A percentile compares a stretch with the other conserved stretches of the same genome.
These are phyloP conservation scores for Actinemys pallida DNA, from an alignment of 2,113 vertebrate species.

Conservation along the genomic window DNA sequence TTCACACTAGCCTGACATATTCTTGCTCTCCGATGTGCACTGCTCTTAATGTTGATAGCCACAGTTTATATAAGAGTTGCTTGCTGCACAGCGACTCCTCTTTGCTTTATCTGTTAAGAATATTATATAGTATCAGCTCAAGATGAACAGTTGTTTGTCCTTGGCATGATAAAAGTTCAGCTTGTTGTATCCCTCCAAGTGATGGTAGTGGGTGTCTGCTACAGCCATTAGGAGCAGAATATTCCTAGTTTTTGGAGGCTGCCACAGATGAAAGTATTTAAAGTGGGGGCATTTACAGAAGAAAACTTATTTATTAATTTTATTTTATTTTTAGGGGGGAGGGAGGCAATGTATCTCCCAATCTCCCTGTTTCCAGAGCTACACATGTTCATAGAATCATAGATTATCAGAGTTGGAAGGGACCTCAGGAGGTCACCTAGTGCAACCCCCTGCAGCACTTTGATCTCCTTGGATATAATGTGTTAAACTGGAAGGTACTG, in stretches of 20 bases:
- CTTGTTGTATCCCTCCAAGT: fast-evolving
- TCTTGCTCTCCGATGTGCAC: not conserved
- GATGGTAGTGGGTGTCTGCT: not conserved
- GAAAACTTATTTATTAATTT: not conserved
- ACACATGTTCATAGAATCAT: not conserved
- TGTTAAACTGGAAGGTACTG: not conserved
- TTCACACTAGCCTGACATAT: not conserved
- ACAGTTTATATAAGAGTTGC: not conserved
- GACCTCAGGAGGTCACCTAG: too few relatives aligned
- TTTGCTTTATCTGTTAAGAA: not conserved
- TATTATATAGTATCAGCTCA: not conserved
- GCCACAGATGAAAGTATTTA: not conserved
- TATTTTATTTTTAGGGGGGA: too few relatives aligned
- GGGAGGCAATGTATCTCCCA: not conserved
- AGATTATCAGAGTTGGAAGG: too few relatives aligned
- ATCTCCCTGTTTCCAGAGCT: not conserved
- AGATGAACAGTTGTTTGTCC: not conserved
- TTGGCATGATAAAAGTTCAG: not conserved
- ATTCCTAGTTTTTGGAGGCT: not conserved
- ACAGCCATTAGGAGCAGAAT: fast-evolving
- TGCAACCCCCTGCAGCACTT: not conserved
- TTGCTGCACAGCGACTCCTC: not conserved
- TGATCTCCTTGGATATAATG: not conserved
- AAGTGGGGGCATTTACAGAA: not conserved
- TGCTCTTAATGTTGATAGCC: fast-evolving